Percentiles rank a stretch among this genome's conserved stretches.
Conservation (phyloP, 1,140 invertebrate genomes). For the Ctenoplectra terminalis region DNA sequence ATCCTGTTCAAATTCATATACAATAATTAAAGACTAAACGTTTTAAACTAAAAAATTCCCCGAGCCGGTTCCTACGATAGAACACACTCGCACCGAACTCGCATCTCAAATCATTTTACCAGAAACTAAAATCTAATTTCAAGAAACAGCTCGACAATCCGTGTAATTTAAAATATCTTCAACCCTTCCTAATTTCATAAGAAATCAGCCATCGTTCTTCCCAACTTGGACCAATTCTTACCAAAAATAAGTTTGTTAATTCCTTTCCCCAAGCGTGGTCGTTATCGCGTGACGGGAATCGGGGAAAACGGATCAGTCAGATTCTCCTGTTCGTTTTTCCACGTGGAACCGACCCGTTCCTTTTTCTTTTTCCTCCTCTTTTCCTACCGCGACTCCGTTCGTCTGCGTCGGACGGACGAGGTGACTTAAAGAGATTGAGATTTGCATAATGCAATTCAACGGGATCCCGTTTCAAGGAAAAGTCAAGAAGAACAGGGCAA, state of each 20-base stretch:
- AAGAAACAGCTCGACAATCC: not conserved
- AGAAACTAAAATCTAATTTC: not conserved
- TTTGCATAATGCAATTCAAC: conserved; percentile 83
- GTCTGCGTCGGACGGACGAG: conserved; percentile 64
- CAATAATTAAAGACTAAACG: no score
- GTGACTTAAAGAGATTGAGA: conserved; percentile 81
- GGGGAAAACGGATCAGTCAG: conserved; percentile 53
- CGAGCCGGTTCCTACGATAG: no score
- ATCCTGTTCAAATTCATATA: no score
- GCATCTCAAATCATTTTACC: not conserved
- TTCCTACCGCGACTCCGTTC: conserved; percentile 19
- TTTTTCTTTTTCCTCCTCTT: not conserved
- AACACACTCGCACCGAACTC: not conserved
- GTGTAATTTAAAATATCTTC: not conserved
- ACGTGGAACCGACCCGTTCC: conserved; percentile 9
- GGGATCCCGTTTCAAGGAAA: conserved; percentile 79
- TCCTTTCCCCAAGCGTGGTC: conserved; percentile 41
- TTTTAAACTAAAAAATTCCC: no score
- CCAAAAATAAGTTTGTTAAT: not conserved
- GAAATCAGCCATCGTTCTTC: not conserved
- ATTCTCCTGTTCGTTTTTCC: conserved; percentile 57
- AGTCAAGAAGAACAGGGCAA: conserved; percentile 82
- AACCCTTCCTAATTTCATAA: not conserved
- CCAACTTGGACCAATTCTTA: conserved; percentile 10
- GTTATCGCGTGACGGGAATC: conserved; percentile 50